Percentiles rank a stretch among this genome's conserved stretches.
phyloP scores from a whole-genome alignment of 2,888 invertebrate genomes.

The Lasioglossum pauxillum region DNA sequence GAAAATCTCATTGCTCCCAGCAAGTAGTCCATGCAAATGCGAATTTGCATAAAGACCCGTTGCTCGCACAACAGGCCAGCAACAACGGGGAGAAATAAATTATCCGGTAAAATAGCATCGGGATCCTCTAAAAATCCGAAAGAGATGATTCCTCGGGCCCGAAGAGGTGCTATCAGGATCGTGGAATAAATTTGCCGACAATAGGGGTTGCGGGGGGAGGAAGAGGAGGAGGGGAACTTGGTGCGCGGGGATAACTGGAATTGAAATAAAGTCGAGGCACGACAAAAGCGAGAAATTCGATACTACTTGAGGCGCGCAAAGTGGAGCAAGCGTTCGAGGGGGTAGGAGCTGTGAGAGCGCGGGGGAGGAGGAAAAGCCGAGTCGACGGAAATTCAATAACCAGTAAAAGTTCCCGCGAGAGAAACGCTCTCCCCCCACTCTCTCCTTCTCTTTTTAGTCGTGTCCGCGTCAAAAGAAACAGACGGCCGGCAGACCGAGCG shows the following conservation, averaged over 20 bases:
- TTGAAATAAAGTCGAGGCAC: slow-evolving; percentile 24
- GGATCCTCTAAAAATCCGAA: not conserved
- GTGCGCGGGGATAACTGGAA: slow-evolving; percentile 1
- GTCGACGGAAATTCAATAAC: slow-evolving; percentile 53
- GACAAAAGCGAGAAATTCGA: slow-evolving; percentile 48
- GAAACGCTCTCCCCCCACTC: not conserved
- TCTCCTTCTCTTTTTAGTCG: not conserved
- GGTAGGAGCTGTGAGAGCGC: not conserved
- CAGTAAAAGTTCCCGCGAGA: slow-evolving; percentile 43
- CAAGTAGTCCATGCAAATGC: not conserved
- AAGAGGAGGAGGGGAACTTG: not conserved
- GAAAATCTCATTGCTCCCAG: slow-evolving; percentile 1
- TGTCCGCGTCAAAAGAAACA: slow-evolving; percentile 33
- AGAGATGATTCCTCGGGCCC: not conserved
- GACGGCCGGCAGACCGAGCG: slow-evolving; percentile 31
- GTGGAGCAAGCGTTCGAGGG: slow-evolving; percentile 37
- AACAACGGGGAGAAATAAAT: not conserved
- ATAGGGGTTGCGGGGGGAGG: not conserved
- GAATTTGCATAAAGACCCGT: slow-evolving; percentile 7
- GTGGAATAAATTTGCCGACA: not conserved
- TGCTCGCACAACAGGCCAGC: not conserved
- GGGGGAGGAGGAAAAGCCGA: slow-evolving; percentile 7
- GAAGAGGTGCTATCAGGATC: not conserved
- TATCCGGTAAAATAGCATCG: not conserved
- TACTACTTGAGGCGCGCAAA: slow-evolving; percentile 34